Base-by-base conservation (phyloP, 2,797 vertebrate species). In the Epinephelus awoara region DNA sequence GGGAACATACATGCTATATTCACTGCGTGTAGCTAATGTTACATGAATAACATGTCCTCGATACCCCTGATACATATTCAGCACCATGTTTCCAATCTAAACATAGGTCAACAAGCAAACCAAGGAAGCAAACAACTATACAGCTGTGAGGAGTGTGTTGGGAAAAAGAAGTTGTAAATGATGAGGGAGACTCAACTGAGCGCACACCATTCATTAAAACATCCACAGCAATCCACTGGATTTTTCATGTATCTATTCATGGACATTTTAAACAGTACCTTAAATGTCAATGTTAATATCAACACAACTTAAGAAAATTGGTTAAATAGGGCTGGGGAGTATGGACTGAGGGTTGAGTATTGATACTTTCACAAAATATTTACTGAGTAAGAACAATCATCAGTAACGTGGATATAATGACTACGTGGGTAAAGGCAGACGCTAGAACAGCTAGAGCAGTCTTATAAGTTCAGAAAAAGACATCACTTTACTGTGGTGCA, bases 41-140 rank as follows among this genome's bases (percentile, higher is more conserved):
- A 88, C 88, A 85, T 74, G 77, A 85, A 85, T 70, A 88, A 88
- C 88, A 72, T 73, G 82, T 81, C 83, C 84, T 79, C 87, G 69
- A 88, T 89, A 84, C 58, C 75, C 17, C 77, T 29, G 64, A 81
- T 80, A 79, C 50, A 51, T 80, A 85, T 79, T 86, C 81, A 80
- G 73, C 75, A 65, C 55, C 52, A 56, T 66, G 64, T 77, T 86
- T 76, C 68, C 68, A 69, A 75, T 77, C 82, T 63, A 78, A 81
- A 89, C 38, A 23, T 13, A 72, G 54, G 59, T 54, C 55, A 85
- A 85, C 55, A 79, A 63, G 42, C 57, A 61, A 63, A 75, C 40
- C 47, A 40, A 38, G 29, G 69, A 55, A 38, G 57, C 17, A 73
- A 77, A 65, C 68, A 57, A 63, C 17, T 47, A 67, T 40, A 42